Conservation (phyloP, 2,888 invertebrate species). For the Rotaria sp. region DNA sequence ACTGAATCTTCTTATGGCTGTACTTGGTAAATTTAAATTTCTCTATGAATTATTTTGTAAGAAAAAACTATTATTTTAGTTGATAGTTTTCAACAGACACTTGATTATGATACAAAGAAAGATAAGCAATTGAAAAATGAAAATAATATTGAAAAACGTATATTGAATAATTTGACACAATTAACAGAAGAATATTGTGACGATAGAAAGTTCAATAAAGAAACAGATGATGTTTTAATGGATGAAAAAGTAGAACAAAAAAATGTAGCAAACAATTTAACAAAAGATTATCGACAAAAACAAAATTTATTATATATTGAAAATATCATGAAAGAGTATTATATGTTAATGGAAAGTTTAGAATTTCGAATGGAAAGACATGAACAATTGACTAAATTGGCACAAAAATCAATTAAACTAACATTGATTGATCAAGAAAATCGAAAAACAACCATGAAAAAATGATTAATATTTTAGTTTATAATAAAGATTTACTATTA, state of each 20-base stretch:
- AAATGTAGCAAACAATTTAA: too few relatives aligned
- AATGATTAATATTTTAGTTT: neutral
- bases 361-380: slow-evolving; percentile 6
- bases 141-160: neutral
- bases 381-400: neutral
- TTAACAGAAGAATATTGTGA: neutral
- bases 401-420: neutral
- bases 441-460: neutral
- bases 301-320: neutral
- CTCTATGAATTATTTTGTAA: neutral
- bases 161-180: neutral
- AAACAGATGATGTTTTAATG: neutral
- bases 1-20: slow-evolving; percentile 50
- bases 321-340: neutral
- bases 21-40: slow-evolving; percentile 43
- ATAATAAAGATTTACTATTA: too few relatives aligned
- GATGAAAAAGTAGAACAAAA: neutral
- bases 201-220: neutral
- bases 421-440: slow-evolving; percentile 1
- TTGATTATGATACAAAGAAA: neutral
- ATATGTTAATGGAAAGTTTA: neutral
- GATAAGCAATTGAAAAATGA: neutral
- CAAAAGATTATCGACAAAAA: neutral
- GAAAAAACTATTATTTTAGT: neutral
- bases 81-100: slow-evolving; percentile 16